Percentiles rank a stretch among this genome's conserved stretches.
Evolutionary conservation across 2,797 vertebrate species (phyloP).

Genomic region (Esox lucius): DNA sequence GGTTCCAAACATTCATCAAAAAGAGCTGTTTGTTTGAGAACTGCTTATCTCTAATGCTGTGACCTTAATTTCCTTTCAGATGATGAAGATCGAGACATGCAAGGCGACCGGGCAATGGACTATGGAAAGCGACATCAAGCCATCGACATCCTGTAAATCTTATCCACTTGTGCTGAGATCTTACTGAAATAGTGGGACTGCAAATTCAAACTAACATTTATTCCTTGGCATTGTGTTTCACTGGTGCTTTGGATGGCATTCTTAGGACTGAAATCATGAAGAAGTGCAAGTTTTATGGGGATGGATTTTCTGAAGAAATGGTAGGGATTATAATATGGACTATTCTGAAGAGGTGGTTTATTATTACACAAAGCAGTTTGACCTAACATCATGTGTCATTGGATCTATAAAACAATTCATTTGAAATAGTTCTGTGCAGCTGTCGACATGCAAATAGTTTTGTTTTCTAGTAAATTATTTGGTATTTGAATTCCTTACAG

Average conservation of each 20-base stretch:
- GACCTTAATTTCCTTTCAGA: constrained; percentile 75
- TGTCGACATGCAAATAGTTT: neutral
- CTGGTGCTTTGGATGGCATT: neutral
- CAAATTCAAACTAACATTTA: neutral
- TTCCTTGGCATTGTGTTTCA: constrained; percentile 5
- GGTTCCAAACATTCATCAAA: too few relatives aligned
- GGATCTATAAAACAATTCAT: constrained; percentile 28
- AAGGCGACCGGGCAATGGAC: constrained; percentile 84
- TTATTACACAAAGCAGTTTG: constrained; percentile 53
- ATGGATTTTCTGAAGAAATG: constrained; percentile 50
- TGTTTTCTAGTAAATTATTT: constrained; percentile 6
- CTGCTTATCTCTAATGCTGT: neutral
- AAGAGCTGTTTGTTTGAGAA: neutral
- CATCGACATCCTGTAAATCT: constrained; percentile 83
- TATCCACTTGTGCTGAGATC: constrained; percentile 19
- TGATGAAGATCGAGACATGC: constrained; percentile 93
- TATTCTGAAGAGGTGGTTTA: constrained; percentile 45
- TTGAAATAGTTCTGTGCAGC: neutral
- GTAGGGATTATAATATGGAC: constrained; percentile 53
- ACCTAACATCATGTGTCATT: constrained; percentile 34
- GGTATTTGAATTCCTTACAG: neutral
- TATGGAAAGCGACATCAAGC: constrained; percentile 89
- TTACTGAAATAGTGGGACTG: neutral
- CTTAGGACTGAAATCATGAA: neutral
- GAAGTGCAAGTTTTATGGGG: constrained; percentile 37